Evolutionary conservation across 2,888 invertebrate genomes (phyloP), one percentile per base, ranked within the genome.

Genomic region (Acronicta alni): DNA sequence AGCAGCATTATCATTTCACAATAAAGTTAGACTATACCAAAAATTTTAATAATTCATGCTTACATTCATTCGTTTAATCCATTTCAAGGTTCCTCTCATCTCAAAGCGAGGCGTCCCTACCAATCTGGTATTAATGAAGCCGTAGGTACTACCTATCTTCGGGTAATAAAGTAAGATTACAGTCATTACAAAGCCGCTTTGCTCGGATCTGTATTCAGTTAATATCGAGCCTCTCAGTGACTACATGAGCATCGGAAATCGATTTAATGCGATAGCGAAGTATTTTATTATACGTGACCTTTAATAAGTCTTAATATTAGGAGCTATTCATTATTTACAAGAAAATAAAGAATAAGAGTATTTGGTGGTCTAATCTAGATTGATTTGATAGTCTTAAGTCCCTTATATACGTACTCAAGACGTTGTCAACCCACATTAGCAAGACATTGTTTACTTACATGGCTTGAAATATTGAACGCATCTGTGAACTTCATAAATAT

Each of bases 131-230:
- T 85, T 89, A 89, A 88, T 85, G 87, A 89, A 88, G 84, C 83
- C 84, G 64, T 67, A 30, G 30, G 30, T 30, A 72, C 76, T 53
- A 66, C 72, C 72, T 79, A 78, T 79, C 83, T 76, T 72, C 65
- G 70, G 70, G 86, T 83, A 85, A 87, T 87, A 87, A 88, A 85
- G 82, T 81, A 77, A 84, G 88, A 88, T 89, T 87, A 88, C 71
- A 78, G 82, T 79, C 85, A 82, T 83, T 84, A 82, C 83, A 77
- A 76, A 78, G 81, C 76, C 79, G 72, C 78, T 72, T 67, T 67
- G 62, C 62, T 44, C 55, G 71, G 71, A 66, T 74, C 70, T 66
- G 55, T 71, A 53, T 56, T 54, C 57, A 54, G 64, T 66, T 74
- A 71, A 69, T 78, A 74, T 58, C 60, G 55, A 55, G 44, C 62